These are phyloP conservation scores for Cottus gobio DNA, from an alignment of 2,113 vertebrate genomes.

Conservation along the genomic window DNA sequence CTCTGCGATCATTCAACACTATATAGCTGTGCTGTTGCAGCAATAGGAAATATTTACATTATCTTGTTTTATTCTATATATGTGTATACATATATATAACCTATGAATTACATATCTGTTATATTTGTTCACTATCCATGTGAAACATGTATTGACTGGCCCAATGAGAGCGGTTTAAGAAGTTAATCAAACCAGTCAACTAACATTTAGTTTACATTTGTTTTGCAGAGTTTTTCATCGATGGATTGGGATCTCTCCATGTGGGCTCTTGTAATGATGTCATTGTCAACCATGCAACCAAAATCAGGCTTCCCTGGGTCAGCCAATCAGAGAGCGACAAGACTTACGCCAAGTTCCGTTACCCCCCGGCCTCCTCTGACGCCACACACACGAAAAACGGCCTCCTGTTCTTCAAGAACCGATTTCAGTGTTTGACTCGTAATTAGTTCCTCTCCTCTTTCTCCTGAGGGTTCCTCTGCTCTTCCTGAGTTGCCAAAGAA, in stretches of 20 bases:
- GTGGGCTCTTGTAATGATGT: conserved; percentile 95
- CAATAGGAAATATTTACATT: not conserved
- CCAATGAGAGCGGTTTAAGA: not conserved
- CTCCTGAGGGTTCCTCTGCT: conserved; percentile 47
- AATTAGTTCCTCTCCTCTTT: conserved; percentile 78
- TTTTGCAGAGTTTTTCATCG: conserved; percentile 92
- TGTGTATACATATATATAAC: not conserved
- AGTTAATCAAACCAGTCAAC: not conserved
- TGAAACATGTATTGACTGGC: not conserved
- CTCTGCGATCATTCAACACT: too few species aligned
- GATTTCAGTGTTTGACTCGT: conserved; percentile 90
- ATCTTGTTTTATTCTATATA: not conserved
- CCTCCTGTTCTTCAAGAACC: conserved; percentile 93
- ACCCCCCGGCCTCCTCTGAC: conserved; percentile 85
- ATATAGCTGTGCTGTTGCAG: not conserved
- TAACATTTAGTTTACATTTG: not conserved
- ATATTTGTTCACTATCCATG: not conserved
- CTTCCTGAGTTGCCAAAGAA: conserved; percentile 76
- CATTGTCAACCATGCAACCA: conserved; percentile 90
- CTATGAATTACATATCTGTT: not conserved
- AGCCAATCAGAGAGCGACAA: conserved; percentile 84
- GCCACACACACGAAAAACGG: conserved; percentile 83
- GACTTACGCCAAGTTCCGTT: conserved; percentile 89
- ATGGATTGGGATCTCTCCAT: conserved; percentile 90
- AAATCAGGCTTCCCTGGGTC: conserved; percentile 90